Percentiles rank a stretch among this genome's conserved stretches.
These are phyloP conservation scores for Pelvicachromis taeniatus DNA, from an alignment of 2,113 vertebrate species.

Conservation along the genomic window DNA sequence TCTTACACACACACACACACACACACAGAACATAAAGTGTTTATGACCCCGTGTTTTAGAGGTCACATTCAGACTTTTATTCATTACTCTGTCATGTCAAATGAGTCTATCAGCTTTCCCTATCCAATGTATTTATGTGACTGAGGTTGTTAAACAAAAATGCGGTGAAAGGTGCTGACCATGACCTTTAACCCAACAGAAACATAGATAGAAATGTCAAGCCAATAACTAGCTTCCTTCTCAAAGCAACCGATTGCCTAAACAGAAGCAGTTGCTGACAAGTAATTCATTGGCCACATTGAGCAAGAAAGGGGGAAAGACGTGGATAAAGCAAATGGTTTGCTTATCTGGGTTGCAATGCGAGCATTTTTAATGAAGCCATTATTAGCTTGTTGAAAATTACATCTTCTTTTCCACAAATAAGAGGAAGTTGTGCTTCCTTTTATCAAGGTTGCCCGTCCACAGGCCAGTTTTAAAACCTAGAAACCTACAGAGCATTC, in stretches of 20 bases:
- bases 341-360: not conserved
- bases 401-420: not conserved
- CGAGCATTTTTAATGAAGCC: conserved; percentile 4
- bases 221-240: conserved; percentile 67
- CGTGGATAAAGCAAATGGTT: not conserved
- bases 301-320: not conserved
- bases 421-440: not conserved
- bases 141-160: conserved; percentile 69
- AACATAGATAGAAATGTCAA: conserved; percentile 65
- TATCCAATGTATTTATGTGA: conserved; percentile 54
- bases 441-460: not conserved
- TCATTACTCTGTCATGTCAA: conserved; percentile 60
- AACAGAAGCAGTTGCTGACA: conserved; percentile 49
- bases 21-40: conserved; percentile 57
- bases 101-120: conserved; percentile 57
- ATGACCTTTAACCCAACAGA: conserved; percentile 53
- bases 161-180: conserved; percentile 54
- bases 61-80: conserved; percentile 61
- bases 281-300: conserved; percentile 36
- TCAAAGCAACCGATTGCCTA: conserved; percentile 36
- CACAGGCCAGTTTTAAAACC: not conserved
- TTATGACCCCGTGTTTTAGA: conserved; percentile 58
- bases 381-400: not conserved
- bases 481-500: not conserved
- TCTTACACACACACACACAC: conserved; percentile 26